These are phyloP conservation scores for Mythimna loreyi DNA, from an alignment of 2,888 invertebrate species.

Conservation along the genomic window DNA sequence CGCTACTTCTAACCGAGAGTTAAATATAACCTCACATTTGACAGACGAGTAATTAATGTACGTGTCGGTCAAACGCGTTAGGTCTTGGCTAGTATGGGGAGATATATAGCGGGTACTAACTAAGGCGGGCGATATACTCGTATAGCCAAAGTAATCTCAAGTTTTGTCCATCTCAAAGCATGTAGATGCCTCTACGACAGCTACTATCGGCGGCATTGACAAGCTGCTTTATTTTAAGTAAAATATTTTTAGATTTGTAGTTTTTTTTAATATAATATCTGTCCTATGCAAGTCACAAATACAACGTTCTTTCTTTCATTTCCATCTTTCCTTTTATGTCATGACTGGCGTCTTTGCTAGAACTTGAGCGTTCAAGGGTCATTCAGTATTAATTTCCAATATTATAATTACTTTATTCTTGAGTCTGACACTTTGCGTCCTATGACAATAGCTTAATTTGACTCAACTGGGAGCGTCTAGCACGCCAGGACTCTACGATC, in stretches of 20 bases:
- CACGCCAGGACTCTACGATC: not conserved
- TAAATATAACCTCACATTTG: slow-evolving; percentile 61
- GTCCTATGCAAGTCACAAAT: too few species aligned
- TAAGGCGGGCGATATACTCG: not conserved
- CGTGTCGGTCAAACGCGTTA: slow-evolving; percentile 28
- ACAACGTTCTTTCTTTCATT: too few species aligned
- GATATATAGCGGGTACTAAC: not conserved
- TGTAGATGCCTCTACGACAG: not conserved
- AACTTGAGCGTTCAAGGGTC: not conserved
- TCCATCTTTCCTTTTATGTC: too few species aligned
- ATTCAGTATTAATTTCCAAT: not conserved
- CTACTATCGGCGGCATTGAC: not conserved
- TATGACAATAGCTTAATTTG: too few species aligned
- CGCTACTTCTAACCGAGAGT: slow-evolving; percentile 41
- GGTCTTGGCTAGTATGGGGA: slow-evolving; percentile 2
- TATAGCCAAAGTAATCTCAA: too few species aligned
- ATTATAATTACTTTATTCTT: not conserved
- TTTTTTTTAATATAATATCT: too few species aligned
- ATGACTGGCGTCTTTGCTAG: not conserved
- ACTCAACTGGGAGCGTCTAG: too few species aligned
- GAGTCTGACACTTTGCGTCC: too few species aligned
- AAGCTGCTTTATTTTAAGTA: too few species aligned
- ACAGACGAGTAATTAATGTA: slow-evolving; percentile 60
- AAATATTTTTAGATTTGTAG: too few species aligned
- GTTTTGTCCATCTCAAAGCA: not conserved